These are phyloP conservation scores for Drosophila acutilabella DNA, from an alignment of 2,888 invertebrate genomes.

Conservation along the genomic window DNA sequence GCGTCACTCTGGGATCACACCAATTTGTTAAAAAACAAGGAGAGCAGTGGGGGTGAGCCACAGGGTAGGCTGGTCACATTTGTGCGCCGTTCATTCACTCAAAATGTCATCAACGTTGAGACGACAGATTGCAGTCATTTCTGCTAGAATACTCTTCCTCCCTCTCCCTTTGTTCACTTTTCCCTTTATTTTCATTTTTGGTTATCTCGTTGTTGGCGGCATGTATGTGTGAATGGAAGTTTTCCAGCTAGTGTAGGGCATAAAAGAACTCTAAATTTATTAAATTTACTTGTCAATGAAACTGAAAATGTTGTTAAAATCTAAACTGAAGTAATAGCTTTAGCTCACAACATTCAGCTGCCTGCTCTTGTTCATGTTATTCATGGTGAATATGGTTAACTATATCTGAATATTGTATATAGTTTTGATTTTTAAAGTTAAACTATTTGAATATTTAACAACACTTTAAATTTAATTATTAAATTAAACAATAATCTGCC, in stretches of 20 bases:
- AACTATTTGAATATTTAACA: no score
- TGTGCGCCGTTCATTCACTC: conserved; percentile 78
- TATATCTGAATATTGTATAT: no score
- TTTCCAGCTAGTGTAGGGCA: conserved; percentile 36
- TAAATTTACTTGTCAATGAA: background rate
- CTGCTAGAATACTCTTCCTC: conserved; percentile 46
- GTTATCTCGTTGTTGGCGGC: conserved; percentile 45
- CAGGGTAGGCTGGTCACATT: conserved; percentile 69
- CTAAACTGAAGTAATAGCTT: no score
- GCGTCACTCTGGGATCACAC: conserved; percentile 81
- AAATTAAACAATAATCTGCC: no score
- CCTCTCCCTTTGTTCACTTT: conserved; percentile 16
- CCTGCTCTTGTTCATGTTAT: no score
- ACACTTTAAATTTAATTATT: no score
- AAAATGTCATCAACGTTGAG: conserved; percentile 81
- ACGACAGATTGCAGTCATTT: conserved; percentile 82
- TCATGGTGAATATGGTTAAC: no score
- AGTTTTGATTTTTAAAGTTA: no score
- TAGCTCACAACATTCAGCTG: no score
- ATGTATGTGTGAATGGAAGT: conserved; percentile 14
- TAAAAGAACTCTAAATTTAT: conserved; percentile 7
- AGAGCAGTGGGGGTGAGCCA: conserved; percentile 2
- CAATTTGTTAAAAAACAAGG: conserved; percentile 79
- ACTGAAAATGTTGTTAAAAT: background rate
- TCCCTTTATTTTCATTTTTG: conserved; percentile 47